phyloP scores from a whole-genome alignment of 2,888 invertebrate genomes.

The Subacronicta megacephala region DNA sequence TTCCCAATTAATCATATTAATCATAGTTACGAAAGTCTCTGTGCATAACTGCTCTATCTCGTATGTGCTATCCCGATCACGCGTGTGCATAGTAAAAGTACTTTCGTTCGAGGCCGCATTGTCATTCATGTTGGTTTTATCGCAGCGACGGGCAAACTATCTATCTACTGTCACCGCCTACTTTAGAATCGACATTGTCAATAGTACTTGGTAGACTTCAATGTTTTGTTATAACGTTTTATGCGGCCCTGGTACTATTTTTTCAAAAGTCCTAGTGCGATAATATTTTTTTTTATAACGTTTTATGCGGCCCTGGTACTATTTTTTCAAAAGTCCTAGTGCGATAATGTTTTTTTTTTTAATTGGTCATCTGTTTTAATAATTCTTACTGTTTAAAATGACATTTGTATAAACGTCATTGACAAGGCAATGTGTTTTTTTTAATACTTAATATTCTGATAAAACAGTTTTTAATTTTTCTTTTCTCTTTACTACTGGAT shows the following conservation, averaged over 20 bases:
- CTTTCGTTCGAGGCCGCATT: slow-evolving; percentile 88
- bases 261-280: no score
- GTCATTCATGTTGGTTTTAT: slow-evolving; percentile 78
- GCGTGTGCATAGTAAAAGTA: slow-evolving; percentile 86
- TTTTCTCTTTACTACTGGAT: no score
- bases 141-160: slow-evolving; percentile 60
- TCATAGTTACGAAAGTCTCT: slow-evolving; percentile 52
- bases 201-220: slow-evolving; percentile 29
- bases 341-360: neutral
- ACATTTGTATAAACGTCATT: no score
- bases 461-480: no score
- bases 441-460: no score
- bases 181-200: slow-evolving; percentile 58
- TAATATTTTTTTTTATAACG: neutral
- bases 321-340: neutral
- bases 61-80: slow-evolving; percentile 78
- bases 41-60: slow-evolving; percentile 61
- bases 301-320: slow-evolving; percentile 13
- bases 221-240: slow-evolving; percentile 13
- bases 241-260: slow-evolving; percentile 11
- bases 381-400: no score
- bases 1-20: neutral
- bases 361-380: no score
- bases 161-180: slow-evolving; percentile 67
- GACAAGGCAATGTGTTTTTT: no score